A percentile compares a stretch with the other conserved stretches of the same genome.
phyloP scores from a whole-genome alignment of 2,888 invertebrate species.

The Phalera bucephala region DNA sequence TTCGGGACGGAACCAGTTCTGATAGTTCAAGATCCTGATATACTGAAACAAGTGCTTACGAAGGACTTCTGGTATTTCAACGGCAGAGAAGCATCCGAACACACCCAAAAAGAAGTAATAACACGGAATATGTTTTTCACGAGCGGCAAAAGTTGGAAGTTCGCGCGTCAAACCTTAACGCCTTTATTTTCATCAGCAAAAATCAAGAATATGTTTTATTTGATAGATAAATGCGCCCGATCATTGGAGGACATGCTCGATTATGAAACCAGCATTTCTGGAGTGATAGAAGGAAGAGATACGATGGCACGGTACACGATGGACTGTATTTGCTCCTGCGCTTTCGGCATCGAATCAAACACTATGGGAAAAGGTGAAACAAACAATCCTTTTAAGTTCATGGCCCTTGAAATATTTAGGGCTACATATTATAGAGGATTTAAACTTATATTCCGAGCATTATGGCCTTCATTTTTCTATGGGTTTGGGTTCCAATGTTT shows the following conservation, averaged over 20 bases:
- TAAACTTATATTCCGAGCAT: conserved; percentile 33
- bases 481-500: conserved; percentile 39
- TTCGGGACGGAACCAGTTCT: conserved; percentile 59
- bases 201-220: conserved; percentile 65
- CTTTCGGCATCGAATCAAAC: conserved; percentile 54
- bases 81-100: conserved; percentile 48
- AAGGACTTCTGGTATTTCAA: conserved; percentile 64
- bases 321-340: conserved; percentile 54
- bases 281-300: conserved; percentile 35
- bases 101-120: conserved; percentile 41
- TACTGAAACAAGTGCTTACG: conserved; percentile 50
- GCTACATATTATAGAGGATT: conserved; percentile 32
- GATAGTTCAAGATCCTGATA: conserved; percentile 53
- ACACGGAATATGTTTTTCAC: conserved; percentile 48
- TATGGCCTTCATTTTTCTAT: conserved; percentile 61
- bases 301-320: conserved; percentile 52
- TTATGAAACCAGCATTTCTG: conserved; percentile 21
- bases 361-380: conserved; percentile 37
- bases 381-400: conserved; percentile 42
- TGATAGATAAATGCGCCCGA: conserved; percentile 45
- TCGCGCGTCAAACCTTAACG: conserved; percentile 55
- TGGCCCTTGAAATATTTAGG: conserved; percentile 45
- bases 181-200: conserved; percentile 60
- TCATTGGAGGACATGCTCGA: conserved; percentile 46
- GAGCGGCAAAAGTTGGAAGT: conserved; percentile 59